Evolutionary conservation across 2,888 invertebrate species (phyloP).

Genomic region (Noctua pronuba): DNA sequence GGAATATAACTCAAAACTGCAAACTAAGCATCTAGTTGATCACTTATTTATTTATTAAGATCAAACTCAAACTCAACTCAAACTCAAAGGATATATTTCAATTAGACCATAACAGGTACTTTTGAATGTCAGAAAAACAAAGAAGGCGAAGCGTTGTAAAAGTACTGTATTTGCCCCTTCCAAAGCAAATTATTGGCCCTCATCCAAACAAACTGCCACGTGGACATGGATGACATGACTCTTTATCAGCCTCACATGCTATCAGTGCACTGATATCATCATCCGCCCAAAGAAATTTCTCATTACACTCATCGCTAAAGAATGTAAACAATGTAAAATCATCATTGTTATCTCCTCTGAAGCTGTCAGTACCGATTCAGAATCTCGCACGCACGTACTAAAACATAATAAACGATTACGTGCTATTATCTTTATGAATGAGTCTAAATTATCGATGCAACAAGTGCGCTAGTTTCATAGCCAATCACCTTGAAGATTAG

Average conservation of each 20-base stretch:
- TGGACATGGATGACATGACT: background rate
- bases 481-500: constrained; percentile 82
- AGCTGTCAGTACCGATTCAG: constrained; percentile 17
- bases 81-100: too few relatives aligned
- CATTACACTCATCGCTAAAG: constrained; percentile 12
- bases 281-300: constrained; percentile 15
- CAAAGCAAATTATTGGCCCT: too few relatives aligned
- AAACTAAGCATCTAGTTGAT: background rate
- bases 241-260: background rate
- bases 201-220: background rate
- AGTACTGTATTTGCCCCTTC: too few relatives aligned
- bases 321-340: constrained; percentile 2
- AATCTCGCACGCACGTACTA: constrained; percentile 27
- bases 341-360: constrained; percentile 24
- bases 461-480: constrained; percentile 64
- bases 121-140: too few relatives aligned
- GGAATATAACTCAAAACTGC: background rate
- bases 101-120: too few relatives aligned
- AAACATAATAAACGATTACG: constrained; percentile 55
- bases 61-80: too few relatives aligned
- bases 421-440: constrained; percentile 61
- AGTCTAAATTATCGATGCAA: constrained; percentile 63
- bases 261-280: background rate
- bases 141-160: too few relatives aligned
- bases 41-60: too few relatives aligned